Evolutionary conservation across 1,140 invertebrate species (phyloP), one percentile per base, ranked within the genome.

Genomic region (Carposina sasakii): DNA sequence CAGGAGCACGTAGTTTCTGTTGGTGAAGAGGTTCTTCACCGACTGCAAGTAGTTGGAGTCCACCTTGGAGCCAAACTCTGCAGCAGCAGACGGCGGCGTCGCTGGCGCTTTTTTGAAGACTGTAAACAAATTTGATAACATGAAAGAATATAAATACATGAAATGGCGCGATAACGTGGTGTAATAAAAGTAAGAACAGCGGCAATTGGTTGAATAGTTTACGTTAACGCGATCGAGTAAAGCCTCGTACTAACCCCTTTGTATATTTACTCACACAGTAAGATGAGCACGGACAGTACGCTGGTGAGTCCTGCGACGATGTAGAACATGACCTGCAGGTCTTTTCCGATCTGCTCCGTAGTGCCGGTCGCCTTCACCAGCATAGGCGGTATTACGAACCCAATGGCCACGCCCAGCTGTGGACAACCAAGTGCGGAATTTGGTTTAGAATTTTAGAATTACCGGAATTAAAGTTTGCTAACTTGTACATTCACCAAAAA

Each of bases 341-440:
- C 90, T 5, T 85, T 59, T 1, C 87, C 90, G 12, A 95, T 89
- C 17, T 89, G 72, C 3, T 88, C 87, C 0, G 81, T 26, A 44
- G 90, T 87, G 1, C 89, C 87, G 59, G 85, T 84, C 17, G 87
- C 85, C 12, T 85, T 85, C 0, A 98, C 94, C 16, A 98, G 67
- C 74, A 94, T 90, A 0, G 96, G 94, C 0, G 96, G 96, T 16
- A 97, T 85, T 1, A 98, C 76, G 82, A 98, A 98, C 4, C 96
- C 96, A 3, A 95, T 84, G 0, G 96, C 96, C 10, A 96, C 89
- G 16, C 96, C 96, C n/a, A 98, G 81, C 95, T 97, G 85, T 22
- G 86, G 86, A 63, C 57, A 40, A 53, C n/a, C n/a, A n/a, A n/a
- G n/a, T n/a, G n/a, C n/a, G n/a, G n/a, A n/a, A n/a, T n/a, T n/a